Conservation (phyloP, 2,797 vertebrate genomes). For the Gouania willdenowi region DNA sequence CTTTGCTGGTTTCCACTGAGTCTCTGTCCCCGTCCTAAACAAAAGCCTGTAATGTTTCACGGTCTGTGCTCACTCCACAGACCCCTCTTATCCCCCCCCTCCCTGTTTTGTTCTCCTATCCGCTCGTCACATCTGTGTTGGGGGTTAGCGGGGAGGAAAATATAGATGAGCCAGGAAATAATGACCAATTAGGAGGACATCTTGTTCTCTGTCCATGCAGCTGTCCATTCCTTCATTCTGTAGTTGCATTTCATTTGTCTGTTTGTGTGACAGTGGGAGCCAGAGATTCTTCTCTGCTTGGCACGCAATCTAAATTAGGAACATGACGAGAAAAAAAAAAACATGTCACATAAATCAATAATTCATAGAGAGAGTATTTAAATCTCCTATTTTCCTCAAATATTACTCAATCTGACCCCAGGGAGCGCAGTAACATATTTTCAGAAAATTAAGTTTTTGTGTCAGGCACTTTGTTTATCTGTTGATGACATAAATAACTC, state of each 20-base stretch:
- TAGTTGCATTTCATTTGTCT: conserved; percentile 42
- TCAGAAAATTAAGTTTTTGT: too few relatives aligned
- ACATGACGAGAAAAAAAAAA: conserved; percentile 1
- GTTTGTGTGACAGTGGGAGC: conserved; percentile 53
- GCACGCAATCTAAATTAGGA: conserved; percentile 44
- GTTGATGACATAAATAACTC: too few relatives aligned
- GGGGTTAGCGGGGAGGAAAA: conserved; percentile 42
- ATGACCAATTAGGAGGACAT: conserved; percentile 58
- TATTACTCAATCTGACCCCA: too few relatives aligned
- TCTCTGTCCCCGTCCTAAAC: conserved; percentile 23
- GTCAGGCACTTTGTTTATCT: too few relatives aligned
- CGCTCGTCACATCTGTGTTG: conserved; percentile 48
- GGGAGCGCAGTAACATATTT: too few relatives aligned
- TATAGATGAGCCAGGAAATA: conserved; percentile 52
- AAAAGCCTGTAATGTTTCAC: conserved; percentile 40
- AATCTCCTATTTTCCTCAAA: too few relatives aligned
- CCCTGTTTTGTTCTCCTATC: conserved; percentile 11
- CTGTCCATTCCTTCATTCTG: conserved; percentile 31
- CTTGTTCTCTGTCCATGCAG: conserved; percentile 49
- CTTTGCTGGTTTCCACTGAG: conserved; percentile 21
- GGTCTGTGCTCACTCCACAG: conserved; percentile 38
- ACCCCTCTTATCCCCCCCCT: neutral
- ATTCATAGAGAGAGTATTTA: too few relatives aligned
- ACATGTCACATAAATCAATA: neutral
- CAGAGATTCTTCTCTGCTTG: conserved; percentile 39